phyloP scores from a whole-genome alignment of 2,888 invertebrate species.

The Cryptosula pallasiana region DNA sequence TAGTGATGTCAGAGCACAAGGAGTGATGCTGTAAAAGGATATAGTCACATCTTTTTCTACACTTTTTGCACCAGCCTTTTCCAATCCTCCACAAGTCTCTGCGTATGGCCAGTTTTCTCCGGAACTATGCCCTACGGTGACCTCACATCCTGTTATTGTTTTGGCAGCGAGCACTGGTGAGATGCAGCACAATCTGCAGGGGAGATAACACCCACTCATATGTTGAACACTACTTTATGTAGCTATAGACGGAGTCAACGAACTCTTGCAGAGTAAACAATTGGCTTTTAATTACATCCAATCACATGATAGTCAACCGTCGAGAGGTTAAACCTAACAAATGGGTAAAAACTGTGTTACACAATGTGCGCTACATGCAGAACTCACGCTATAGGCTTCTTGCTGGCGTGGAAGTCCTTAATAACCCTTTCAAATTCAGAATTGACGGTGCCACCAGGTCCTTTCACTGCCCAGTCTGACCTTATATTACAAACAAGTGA shows the following conservation, averaged over 20 bases:
- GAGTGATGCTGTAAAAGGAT: conserved; percentile 39
- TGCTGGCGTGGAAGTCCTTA: conserved; percentile 55
- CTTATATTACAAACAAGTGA: conserved; percentile 49
- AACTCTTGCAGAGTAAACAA: too few species aligned
- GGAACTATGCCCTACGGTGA: conserved; percentile 50
- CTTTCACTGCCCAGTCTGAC: conserved; percentile 57
- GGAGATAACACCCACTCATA: too few species aligned
- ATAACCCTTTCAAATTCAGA: conserved; percentile 56
- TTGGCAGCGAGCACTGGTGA: conserved; percentile 58
- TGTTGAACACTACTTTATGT: too few species aligned
- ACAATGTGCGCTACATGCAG: too few species aligned
- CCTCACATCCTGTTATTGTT: conserved; percentile 47
- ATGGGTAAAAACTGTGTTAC: too few species aligned
- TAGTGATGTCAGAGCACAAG: too few species aligned
- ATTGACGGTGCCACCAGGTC: conserved; percentile 54
- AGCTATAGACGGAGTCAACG: too few species aligned
- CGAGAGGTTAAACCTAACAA: too few species aligned
- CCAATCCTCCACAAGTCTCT: conserved; percentile 55
- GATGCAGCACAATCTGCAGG: conserved; percentile 57
- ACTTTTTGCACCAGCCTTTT: conserved; percentile 56
- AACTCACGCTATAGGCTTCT: conserved; percentile 57
- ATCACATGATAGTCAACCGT: too few species aligned
- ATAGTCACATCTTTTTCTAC: conserved; percentile 44
- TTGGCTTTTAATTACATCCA: too few species aligned
- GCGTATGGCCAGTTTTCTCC: conserved; percentile 52